Base-by-base conservation (phyloP, 2,797 vertebrate species). In the Lithobates sylvaticus region DNA sequence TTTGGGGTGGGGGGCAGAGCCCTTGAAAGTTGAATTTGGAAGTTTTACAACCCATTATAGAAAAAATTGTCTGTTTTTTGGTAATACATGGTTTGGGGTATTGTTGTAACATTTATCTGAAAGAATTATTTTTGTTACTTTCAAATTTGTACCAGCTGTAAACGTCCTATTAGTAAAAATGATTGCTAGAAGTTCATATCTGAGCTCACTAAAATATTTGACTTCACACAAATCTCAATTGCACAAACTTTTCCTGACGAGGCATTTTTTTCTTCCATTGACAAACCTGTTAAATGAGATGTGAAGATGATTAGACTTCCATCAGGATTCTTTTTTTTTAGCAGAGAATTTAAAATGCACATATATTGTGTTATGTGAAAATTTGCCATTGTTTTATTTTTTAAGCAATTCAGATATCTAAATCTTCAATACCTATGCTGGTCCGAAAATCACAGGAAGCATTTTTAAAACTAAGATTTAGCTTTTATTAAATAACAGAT, bases 361-460 rank as follows among this genome's bases (percentile, higher is more conserved):
- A 79, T 79, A 61, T 61, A 50, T 79, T 79, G 27, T 79, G 78
- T 69, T 34, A 50, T 50, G 64, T 67, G 65, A 79, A 54, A 79
- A 79, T 69, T 79, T 70, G 42, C 78, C 47, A 79, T 79, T 79
- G 78, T 79, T 79, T 79, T 79, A 79, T 79, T 79, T 79, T 69
- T 68, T 79, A 79, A 29, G 77, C 34, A 65, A 39, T 79, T 79
- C 77, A 69, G 47, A 79, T 79, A 50, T 68, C 42, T 68, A 68
- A 68, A 68, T 68, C 39, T 68, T 68, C 64, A 79, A 79, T 42
- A 47, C 42, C 9, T 27, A 7, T 67, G 42, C 65, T 50, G 4
- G 9, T 68, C 0, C 16, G 2, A 67, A 29, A n/a, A 10, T 50
- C 64, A 10, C 26, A 67, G 68, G 42, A 79, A 69, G 65, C 27